Evolutionary conservation across 2,888 invertebrate species (phyloP), one percentile per base, ranked within the genome.

Genomic region (Gonocerus acuteangulatus): DNA sequence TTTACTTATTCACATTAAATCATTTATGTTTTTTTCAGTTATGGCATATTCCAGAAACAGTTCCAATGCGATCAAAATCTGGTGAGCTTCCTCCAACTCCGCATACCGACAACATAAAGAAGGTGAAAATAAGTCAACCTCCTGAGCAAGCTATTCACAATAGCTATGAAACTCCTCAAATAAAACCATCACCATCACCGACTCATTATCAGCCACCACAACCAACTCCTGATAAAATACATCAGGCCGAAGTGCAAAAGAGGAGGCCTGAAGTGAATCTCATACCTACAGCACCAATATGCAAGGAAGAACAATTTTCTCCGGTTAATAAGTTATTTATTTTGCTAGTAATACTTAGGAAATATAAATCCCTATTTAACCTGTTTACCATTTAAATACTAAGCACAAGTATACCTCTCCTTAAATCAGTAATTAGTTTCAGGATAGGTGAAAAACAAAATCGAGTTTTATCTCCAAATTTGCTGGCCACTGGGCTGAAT

Each of bases 1-100:
- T n/a, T n/a, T n/a, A n/a, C n/a, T n/a, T n/a, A n/a, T n/a, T n/a
- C n/a, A n/a, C n/a, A n/a, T n/a, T n/a, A n/a, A n/a, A n/a, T n/a
- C n/a, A n/a, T n/a, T n/a, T n/a, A 27, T 27, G 18, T 2, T 34
- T 18, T 51, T 51, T 11, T 19, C 16, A 51, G 51, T 13, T 47
- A 44, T 76, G 74, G 76, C 77, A 73, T 69, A 73, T 69, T 36
- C 68, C 71, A 3, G 71, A 68, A 56, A 69, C 48, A 68, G 69
- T 62, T 67, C 45, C 45, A 18, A 9, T 57, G 13, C 13, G 36
- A 15, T n/a, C 54, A 1, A 51, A 51, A 19, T 54, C 45, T 6
- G 45, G 57, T 6, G 57, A 57, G 16, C 54, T 42, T 44, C 57
- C 45, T 18, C 57, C 57, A 22, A 32, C 45, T 2, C 32, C 45